These are phyloP conservation scores for Archilochus colubris DNA, from an alignment of 2,113 vertebrate species.

Conservation along the genomic window DNA sequence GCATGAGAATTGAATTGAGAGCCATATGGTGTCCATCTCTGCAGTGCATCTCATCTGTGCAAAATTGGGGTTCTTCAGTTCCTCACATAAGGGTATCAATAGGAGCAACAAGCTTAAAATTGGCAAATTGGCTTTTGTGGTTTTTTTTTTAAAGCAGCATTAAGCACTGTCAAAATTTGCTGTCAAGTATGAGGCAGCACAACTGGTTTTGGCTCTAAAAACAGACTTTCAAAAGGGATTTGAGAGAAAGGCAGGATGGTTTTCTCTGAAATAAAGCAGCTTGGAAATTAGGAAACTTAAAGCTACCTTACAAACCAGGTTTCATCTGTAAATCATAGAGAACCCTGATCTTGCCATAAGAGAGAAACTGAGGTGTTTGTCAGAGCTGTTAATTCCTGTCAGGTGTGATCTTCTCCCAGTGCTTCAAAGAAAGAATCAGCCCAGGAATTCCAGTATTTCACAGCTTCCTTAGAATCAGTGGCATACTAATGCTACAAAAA, in stretches of 20 bases:
- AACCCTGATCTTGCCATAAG: not conserved
- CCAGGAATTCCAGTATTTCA: not conserved
- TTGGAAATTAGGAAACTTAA: not conserved
- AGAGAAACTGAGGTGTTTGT: not conserved
- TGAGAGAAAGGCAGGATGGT: not conserved
- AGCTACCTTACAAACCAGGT: not conserved
- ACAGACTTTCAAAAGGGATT: not conserved
- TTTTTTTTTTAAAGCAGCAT: not conserved
- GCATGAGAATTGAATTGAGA: fast-evolving
- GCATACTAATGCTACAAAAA: not conserved
- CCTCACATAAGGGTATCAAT: not conserved
- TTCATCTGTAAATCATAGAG: not conserved
- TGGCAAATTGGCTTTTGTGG: not conserved
- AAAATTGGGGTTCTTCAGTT: not conserved
- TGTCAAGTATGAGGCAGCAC: not conserved
- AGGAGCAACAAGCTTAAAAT: not conserved
- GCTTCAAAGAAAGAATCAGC: not conserved
- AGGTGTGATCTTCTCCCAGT: not conserved
- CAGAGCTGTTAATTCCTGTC: not conserved
- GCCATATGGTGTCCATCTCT: not conserved
- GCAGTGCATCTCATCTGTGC: not conserved
- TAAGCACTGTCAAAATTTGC: not conserved
- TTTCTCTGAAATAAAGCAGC: not conserved
- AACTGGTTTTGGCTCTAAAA: not conserved
- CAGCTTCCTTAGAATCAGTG: not conserved